These are phyloP conservation scores for Volucella inanis DNA, from an alignment of 2,888 invertebrate species.

Conservation along the genomic window DNA sequence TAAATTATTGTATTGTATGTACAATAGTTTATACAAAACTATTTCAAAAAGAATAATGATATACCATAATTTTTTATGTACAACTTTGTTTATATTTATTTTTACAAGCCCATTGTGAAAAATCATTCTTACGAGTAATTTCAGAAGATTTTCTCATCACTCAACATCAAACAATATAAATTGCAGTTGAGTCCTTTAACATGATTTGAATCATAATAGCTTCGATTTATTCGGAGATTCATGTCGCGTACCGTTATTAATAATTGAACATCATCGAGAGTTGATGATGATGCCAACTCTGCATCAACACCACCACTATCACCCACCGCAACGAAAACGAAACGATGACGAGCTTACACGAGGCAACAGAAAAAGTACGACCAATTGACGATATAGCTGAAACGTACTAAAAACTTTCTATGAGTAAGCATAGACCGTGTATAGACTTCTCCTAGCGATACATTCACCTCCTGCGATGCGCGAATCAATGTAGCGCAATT, in stretches of 20 bases:
- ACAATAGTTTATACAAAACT: too few species aligned
- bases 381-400: slow-evolving; percentile 2
- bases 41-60: too few species aligned
- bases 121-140: too few species aligned
- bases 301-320: slow-evolving; percentile 11
- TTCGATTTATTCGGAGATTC: slow-evolving; percentile 64
- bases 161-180: too few species aligned
- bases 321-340: slow-evolving; percentile 27
- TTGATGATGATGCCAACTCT: slow-evolving; percentile 55
- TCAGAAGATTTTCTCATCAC: too few species aligned
- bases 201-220: slow-evolving; percentile 56
- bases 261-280: slow-evolving; percentile 59
- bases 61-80: too few species aligned
- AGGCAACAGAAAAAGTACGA: slow-evolving; percentile 6
- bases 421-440: neutral
- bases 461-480: slow-evolving; percentile 12
- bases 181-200: slow-evolving; percentile 20
- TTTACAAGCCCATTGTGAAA: too few species aligned
- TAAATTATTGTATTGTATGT: too few species aligned
- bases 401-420: slow-evolving; percentile 19
- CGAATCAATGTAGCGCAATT: slow-evolving; percentile 47
- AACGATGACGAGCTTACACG: slow-evolving; percentile 27
- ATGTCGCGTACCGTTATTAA: slow-evolving; percentile 59
- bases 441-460: neutral
- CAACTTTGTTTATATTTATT: too few species aligned